These are phyloP conservation scores for Toxotes chatareus DNA, from an alignment of 2,113 vertebrate species.

Conservation along the genomic window DNA sequence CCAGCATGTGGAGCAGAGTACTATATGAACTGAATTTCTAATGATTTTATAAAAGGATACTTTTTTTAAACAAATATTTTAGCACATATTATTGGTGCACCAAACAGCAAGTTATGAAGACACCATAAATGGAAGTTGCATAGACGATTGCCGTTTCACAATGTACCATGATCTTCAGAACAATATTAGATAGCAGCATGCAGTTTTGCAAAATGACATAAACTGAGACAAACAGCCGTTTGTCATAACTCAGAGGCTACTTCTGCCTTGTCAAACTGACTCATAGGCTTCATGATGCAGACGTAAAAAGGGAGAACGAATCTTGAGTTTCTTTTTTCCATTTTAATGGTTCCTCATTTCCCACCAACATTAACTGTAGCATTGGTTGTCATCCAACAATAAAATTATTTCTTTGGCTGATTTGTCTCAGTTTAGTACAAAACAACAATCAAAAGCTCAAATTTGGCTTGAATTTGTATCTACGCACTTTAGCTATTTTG, in stretches of 20 bases:
- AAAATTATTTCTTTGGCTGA: slow-evolving; percentile 38
- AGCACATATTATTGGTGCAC: background rate
- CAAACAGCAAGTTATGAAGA: slow-evolving; percentile 27
- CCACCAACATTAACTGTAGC: background rate
- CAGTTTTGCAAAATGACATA: slow-evolving; percentile 20
- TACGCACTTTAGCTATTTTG: background rate
- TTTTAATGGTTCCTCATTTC: background rate
- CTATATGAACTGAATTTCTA: background rate
- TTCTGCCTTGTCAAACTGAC: slow-evolving; percentile 7
- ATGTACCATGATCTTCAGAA: slow-evolving; percentile 27
- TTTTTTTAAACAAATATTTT: slow-evolving; percentile 12
- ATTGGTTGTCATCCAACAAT: background rate
- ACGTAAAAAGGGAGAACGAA: background rate
- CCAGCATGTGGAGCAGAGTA: slow-evolving; percentile 16
- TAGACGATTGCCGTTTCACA: slow-evolving; percentile 41
- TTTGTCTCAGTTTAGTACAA: slow-evolving; percentile 50
- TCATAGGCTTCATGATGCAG: slow-evolving; percentile 16
- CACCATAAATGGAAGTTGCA: slow-evolving; percentile 32
- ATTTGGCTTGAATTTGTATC: background rate
- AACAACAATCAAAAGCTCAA: slow-evolving; percentile 26
- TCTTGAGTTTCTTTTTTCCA: background rate
- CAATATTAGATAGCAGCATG: slow-evolving; percentile 57
- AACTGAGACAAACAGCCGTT: slow-evolving; percentile 23
- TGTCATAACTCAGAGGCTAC: slow-evolving; percentile 7
- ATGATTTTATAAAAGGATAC: slow-evolving; percentile 24